A percentile compares a stretch with the other conserved stretches of the same genome.
These are phyloP conservation scores for Agriopis aurantiaria DNA, from an alignment of 2,888 invertebrate species.

Conservation along the genomic window DNA sequence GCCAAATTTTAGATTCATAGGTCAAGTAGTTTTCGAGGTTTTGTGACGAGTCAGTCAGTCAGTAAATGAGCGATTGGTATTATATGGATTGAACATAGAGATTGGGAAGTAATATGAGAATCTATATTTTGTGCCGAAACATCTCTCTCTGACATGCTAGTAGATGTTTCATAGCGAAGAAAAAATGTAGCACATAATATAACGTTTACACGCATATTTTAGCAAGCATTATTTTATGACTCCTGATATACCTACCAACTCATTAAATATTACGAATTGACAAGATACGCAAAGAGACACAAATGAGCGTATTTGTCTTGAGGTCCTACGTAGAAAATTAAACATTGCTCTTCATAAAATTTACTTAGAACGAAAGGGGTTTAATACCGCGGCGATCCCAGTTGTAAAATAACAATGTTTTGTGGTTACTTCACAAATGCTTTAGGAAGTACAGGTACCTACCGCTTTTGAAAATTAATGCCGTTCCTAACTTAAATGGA, in stretches of 20 bases:
- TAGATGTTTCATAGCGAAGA: conserved; percentile 1
- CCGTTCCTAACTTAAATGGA: conserved; percentile 13
- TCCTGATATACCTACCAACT: not conserved
- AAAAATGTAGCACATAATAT: not conserved
- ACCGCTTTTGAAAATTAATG: conserved; percentile 26
- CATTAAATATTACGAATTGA: not conserved
- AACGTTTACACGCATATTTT: not conserved
- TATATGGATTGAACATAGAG: too few relatives aligned
- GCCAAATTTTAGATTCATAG: too few relatives aligned
- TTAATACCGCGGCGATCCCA: conserved; percentile 24
- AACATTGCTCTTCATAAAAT: conserved; percentile 4
- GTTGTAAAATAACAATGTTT: conserved; percentile 41
- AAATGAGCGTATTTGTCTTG: conserved; percentile 5
- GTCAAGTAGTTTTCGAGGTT: too few relatives aligned
- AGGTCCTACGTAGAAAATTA: not conserved
- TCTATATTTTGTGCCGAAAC: too few relatives aligned
- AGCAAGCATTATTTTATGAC: not conserved
- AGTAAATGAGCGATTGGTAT: too few relatives aligned
- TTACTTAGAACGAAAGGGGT: conserved; percentile 13
- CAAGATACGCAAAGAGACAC: not conserved
- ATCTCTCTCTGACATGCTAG: not conserved
- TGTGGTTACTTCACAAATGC: conserved; percentile 35
- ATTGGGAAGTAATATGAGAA: too few relatives aligned
- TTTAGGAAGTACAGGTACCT: conserved; percentile 19
- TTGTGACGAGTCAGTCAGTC: too few relatives aligned